These are phyloP conservation scores for Urocyon cinereoargenteus DNA, from an alignment of 2,797 vertebrate genomes.

Conservation along the genomic window DNA sequence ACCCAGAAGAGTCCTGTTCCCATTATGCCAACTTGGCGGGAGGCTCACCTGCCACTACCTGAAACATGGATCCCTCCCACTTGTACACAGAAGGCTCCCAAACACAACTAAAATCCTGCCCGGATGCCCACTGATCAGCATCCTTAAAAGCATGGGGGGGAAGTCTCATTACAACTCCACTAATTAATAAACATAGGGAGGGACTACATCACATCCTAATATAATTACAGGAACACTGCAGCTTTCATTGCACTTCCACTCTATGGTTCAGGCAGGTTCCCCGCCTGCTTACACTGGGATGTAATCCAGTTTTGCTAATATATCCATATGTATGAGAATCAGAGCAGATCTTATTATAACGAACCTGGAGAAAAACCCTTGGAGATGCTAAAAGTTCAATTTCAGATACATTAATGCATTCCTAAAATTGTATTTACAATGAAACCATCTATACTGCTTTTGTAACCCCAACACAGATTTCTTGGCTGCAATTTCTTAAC, in stretches of 20 bases:
- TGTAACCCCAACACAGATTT: neutral
- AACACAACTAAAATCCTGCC: slow-evolving; percentile 58
- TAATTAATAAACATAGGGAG: slow-evolving; percentile 75
- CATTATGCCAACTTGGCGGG: slow-evolving; percentile 74
- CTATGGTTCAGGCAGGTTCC: slow-evolving; percentile 18
- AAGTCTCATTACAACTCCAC: slow-evolving; percentile 61
- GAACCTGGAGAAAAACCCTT: neutral
- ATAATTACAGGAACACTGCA: slow-evolving; percentile 65
- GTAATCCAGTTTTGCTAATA: slow-evolving; percentile 63
- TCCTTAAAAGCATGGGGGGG: neutral
- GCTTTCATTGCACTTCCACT: slow-evolving; percentile 37
- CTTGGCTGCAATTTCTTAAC: slow-evolving; percentile 36
- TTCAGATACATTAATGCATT: slow-evolving; percentile 31
- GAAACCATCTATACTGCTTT: slow-evolving; percentile 29
- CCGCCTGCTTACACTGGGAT: slow-evolving; percentile 70
- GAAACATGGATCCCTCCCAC: slow-evolving; percentile 72
- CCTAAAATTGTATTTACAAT: slow-evolving; percentile 36
- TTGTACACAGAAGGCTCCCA: slow-evolving; percentile 68
- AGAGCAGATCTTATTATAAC: neutral
- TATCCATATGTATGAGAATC: slow-evolving; percentile 42
- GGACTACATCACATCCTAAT: slow-evolving; percentile 21
- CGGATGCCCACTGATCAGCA: slow-evolving; percentile 58
- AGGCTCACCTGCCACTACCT: slow-evolving; percentile 77
- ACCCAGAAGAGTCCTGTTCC: slow-evolving; percentile 79
- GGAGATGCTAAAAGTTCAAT: slow-evolving; percentile 9